Evolutionary conservation across 2,113 vertebrate genomes (phyloP), one percentile per base, ranked within the genome.

Genomic region (Xiphophorus maculatus): DNA sequence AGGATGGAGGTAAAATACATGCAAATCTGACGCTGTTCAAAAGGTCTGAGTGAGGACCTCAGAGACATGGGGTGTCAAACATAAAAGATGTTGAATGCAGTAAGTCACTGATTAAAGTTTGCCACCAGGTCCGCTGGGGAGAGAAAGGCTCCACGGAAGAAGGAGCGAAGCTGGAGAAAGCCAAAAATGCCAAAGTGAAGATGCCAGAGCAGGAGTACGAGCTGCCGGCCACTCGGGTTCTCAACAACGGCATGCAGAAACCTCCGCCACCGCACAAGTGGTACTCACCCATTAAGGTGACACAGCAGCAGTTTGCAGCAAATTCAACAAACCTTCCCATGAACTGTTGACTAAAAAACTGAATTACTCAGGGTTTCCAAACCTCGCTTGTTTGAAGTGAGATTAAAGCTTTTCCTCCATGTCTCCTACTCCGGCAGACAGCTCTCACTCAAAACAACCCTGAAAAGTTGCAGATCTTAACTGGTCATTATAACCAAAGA

Each of bases 221-320:
- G 66, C 92, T 86, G 42, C 90, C 94, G 0, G 95, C 96, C 28
- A 91, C 90, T 13, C 94, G 97, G 42, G 95, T 93, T 74, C 96
- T 98, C 5, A 97, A 94, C 54, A 97, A 95, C 64, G 93, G 94
- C 82, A 91, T 96, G 94, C 94, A 95, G 13, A 95, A 92, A 83
- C 92, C 95, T 1, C 92, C 86, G 0, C 95, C 95, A 1, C 95
- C 96, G 0, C 94, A 85, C 7, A 97, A 96, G 94, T 99, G 98
- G 98, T 99, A 98, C 88, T 98, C 98, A 0, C 97, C 98, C 0
- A 99, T 99, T 85, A 97, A 99, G 97, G 98, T 98, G 77, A 71
- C 40, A 28, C 65, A 33, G 65, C 35, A 67, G 62, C 32, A 70
- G 64, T 66, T 48, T 22, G 62, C 44, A 10, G 30, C 13, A 13